Evolutionary conservation across 2,888 invertebrate species (phyloP).

Genomic region (Drosophila rellima): DNA sequence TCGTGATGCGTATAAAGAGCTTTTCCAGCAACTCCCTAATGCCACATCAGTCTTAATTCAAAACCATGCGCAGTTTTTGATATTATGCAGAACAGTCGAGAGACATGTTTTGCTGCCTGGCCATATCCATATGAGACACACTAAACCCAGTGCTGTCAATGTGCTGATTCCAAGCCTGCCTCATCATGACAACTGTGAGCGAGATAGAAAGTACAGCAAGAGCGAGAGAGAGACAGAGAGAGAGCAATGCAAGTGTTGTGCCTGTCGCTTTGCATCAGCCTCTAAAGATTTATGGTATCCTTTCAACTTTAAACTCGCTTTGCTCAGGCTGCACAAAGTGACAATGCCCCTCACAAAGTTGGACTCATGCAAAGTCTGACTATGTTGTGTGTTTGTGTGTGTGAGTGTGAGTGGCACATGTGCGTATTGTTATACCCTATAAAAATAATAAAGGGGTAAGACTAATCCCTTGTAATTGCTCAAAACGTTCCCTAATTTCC

Average conservation of each 20-base stretch:
- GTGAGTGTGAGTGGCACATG: slow-evolving; percentile 31
- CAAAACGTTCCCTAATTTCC: too few species aligned
- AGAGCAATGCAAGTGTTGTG: slow-evolving; percentile 20
- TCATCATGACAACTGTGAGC: slow-evolving; percentile 21
- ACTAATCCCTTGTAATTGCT: background rate
- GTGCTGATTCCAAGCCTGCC: slow-evolving; percentile 27
- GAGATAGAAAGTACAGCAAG: background rate
- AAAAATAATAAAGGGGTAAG: background rate
- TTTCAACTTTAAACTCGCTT: slow-evolving; percentile 81
- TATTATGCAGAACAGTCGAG: slow-evolving; percentile 34
- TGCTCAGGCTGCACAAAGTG: slow-evolving; percentile 38
- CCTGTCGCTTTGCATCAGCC: slow-evolving; percentile 65
- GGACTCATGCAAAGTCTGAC: slow-evolving; percentile 63
- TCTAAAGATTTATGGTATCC: slow-evolving; percentile 81
- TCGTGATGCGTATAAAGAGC: slow-evolving; percentile 17
- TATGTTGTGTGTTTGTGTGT: slow-evolving; percentile 1
- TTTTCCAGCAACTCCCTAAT: slow-evolving; percentile 45
- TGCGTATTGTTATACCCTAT: slow-evolving; percentile 15
- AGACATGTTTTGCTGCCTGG: slow-evolving; percentile 19
- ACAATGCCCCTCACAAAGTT: slow-evolving; percentile 47
- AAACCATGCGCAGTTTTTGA: slow-evolving; percentile 35
- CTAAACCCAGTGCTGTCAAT: slow-evolving; percentile 57
- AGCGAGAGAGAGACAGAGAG: background rate
- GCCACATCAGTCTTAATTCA: slow-evolving; percentile 49
- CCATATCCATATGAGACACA: slow-evolving; percentile 42